A percentile compares a stretch with the other conserved stretches of the same genome.
These are phyloP conservation scores for Pelagia noctiluca DNA, from an alignment of 30 jellyfish, hydroid and myxozoan species.

Conservation along the genomic window DNA sequence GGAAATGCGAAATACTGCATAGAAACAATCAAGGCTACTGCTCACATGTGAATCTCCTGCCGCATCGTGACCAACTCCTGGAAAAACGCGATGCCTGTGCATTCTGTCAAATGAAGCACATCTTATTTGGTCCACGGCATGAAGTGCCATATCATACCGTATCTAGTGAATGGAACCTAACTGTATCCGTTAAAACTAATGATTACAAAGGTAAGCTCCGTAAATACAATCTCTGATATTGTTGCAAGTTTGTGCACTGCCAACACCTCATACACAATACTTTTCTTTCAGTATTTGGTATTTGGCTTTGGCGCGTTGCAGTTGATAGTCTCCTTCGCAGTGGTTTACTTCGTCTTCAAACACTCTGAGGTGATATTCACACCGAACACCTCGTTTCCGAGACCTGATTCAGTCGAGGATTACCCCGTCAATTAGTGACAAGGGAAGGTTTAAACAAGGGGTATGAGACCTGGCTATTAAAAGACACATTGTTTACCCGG, in stretches of 20 bases:
- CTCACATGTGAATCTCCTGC: too few species aligned
- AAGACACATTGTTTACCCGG: too few species aligned
- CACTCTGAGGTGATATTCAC: conserved; percentile 74
- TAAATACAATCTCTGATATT: not conserved
- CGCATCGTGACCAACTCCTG: too few species aligned
- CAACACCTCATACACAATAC: not conserved
- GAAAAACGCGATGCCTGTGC: too few species aligned
- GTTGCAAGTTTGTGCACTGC: not conserved
- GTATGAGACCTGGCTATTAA: too few species aligned
- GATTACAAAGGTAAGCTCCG: not conserved
- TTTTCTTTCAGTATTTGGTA: conserved; percentile 55
- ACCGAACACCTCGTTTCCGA: conserved; percentile 26
- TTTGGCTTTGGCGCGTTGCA: conserved; percentile 70
- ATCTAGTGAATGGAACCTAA: not conserved
- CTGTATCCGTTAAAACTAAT: not conserved
- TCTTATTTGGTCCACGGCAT: not conserved
- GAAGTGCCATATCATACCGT: not conserved
- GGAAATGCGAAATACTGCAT: too few species aligned
- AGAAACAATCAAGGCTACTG: too few species aligned
- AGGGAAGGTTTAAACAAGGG: too few species aligned
- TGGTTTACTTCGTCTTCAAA: conserved; percentile 54
- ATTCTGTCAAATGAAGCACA: not conserved
- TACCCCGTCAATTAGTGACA: too few species aligned
- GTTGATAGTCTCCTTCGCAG: conserved; percentile 51
- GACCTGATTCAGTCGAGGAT: conserved; percentile 1